phyloP scores from a whole-genome alignment of 2,888 invertebrate species.

The Phyto melanocephala region DNA sequence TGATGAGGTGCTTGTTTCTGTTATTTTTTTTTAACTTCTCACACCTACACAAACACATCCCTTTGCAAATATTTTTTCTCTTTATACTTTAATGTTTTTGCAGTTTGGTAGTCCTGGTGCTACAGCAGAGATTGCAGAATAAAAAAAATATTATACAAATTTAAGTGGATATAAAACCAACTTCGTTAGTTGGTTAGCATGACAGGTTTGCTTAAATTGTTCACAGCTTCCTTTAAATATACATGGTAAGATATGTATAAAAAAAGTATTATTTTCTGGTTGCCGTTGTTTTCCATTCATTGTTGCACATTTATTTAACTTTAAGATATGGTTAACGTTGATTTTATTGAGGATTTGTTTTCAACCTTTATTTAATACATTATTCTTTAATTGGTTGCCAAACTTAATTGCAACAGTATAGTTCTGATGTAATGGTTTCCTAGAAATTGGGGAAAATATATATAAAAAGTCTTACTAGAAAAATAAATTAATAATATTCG shows the following conservation, averaged over 20 bases:
- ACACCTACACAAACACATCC: neutral
- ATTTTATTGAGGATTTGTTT: neutral
- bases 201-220: conserved; percentile 48
- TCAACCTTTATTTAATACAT: neutral
- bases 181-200: conserved; percentile 48
- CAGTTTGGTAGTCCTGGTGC: neutral
- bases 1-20: conserved; percentile 25
- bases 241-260: no score
- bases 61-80: neutral
- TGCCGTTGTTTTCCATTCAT: neutral
- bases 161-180: conserved; percentile 47
- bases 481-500: no score
- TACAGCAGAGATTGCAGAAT: neutral
- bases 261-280: neutral
- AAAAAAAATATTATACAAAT: conserved; percentile 24
- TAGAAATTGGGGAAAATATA: no score
- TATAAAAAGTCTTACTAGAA: no score
- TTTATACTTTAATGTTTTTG: neutral
- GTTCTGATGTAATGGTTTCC: neutral
- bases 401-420: conserved; percentile 34
- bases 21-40: neutral
- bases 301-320: conserved; percentile 21
- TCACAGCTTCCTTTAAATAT: conserved; percentile 26
- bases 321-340: conserved; percentile 36
- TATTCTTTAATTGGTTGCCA: neutral